Percentiles rank a stretch among this genome's conserved stretches.
phyloP scores from a whole-genome alignment of 2,888 invertebrate species.

The Lasioglossum lativentre region DNA sequence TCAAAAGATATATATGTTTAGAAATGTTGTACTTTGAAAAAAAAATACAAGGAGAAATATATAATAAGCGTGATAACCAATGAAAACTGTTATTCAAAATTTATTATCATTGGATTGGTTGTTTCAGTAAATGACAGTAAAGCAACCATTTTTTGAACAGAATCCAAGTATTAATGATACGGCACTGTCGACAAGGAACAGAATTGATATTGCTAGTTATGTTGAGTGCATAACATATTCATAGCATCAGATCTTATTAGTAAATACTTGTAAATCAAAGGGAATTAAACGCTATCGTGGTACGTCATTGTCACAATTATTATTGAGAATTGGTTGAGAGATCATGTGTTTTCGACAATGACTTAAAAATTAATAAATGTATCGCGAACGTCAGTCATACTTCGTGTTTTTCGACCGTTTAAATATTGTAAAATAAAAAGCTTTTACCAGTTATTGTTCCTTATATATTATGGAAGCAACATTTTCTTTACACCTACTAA shows the following conservation, averaged over 20 bases:
- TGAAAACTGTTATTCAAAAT: not conserved
- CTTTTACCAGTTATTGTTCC: slow-evolving; percentile 17
- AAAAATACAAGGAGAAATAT: not conserved
- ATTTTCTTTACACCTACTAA: slow-evolving; percentile 49
- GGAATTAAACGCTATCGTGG: not conserved
- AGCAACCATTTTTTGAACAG: not conserved
- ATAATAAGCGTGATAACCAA: not conserved
- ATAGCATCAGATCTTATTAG: not conserved
- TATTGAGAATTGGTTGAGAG: not conserved
- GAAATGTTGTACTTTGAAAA: not conserved
- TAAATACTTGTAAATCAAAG: slow-evolving; percentile 22
- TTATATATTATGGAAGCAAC: slow-evolving; percentile 70
- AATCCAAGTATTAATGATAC: not conserved
- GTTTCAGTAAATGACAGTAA: not conserved
- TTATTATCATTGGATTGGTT: slow-evolving; percentile 32
- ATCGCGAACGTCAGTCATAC: slow-evolving; percentile 18
- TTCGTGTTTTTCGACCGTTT: slow-evolving; percentile 1
- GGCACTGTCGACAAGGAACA: not conserved
- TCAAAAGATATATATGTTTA: not conserved
- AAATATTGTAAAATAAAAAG: slow-evolving; percentile 28
- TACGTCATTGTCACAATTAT: not conserved
- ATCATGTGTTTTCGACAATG: slow-evolving; percentile 33
- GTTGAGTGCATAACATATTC: not conserved
- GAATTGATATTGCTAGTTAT: slow-evolving; percentile 5
- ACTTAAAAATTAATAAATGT: slow-evolving; percentile 49